Evolutionary conservation across 2,888 invertebrate species (phyloP).

Genomic region (Coenonympha arcania): DNA sequence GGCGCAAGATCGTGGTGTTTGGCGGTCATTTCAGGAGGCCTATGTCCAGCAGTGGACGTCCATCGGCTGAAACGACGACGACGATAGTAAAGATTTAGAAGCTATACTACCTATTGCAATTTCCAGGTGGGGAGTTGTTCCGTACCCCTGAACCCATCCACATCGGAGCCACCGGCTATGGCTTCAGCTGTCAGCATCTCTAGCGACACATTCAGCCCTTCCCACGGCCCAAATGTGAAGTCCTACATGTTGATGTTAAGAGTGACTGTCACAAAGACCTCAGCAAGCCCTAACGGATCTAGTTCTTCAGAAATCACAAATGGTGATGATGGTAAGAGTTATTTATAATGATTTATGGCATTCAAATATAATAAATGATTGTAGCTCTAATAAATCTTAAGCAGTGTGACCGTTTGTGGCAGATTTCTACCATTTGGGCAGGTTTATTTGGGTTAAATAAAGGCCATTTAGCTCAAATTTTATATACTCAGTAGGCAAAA

Average conservation of each 20-base stretch:
- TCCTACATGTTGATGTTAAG: slow-evolving; percentile 86
- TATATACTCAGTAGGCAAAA: too few relatives aligned
- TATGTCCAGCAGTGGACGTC: too few relatives aligned
- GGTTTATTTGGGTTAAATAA: too few relatives aligned
- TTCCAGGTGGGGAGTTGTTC: slow-evolving; percentile 79
- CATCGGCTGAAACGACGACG: too few relatives aligned
- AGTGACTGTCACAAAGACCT: slow-evolving; percentile 71
- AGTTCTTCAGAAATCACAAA: slow-evolving; percentile 67
- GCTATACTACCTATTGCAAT: background rate
- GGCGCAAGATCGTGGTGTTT: too few relatives aligned
- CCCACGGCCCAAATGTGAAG: slow-evolving; percentile 85
- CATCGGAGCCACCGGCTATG: slow-evolving; percentile 76
- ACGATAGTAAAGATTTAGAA: too few relatives aligned
- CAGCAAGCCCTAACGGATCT: slow-evolving; percentile 40
- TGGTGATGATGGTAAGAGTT: slow-evolving; percentile 61
- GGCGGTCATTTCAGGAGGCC: too few relatives aligned
- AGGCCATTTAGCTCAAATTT: too few relatives aligned
- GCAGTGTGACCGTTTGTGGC: too few relatives aligned
- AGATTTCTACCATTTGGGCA: too few relatives aligned
- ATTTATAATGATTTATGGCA: slow-evolving; percentile 63
- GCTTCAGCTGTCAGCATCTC: slow-evolving; percentile 89
- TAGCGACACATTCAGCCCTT: slow-evolving; percentile 86
- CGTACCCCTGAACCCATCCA: slow-evolving; percentile 82
- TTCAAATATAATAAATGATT: slow-evolving; percentile 74
- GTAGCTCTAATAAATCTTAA: background rate